Conservation (phyloP, 2,113 vertebrate species). For the Speoplatyrhinus poulsoni region DNA sequence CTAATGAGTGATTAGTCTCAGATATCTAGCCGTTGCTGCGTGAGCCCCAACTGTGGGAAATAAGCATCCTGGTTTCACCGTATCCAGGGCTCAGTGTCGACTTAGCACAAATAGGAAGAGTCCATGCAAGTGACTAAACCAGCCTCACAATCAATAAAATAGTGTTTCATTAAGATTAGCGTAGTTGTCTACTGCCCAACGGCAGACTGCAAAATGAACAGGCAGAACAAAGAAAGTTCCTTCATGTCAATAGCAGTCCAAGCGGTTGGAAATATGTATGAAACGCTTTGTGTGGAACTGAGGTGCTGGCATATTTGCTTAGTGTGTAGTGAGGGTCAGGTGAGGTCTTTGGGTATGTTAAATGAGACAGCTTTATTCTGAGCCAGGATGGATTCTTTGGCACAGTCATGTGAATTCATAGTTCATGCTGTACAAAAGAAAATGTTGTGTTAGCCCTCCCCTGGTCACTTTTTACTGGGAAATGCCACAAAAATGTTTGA, state of each 20-base stretch:
- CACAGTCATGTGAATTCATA: conserved; percentile 12
- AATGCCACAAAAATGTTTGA: no score
- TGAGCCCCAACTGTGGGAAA: conserved; percentile 76
- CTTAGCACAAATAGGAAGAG: conserved; percentile 60
- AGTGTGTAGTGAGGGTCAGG: conserved; percentile 3
- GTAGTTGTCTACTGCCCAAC: conserved; percentile 23
- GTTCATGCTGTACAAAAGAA: background rate
- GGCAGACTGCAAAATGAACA: conserved; percentile 21
- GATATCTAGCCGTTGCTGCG: conserved; percentile 72
- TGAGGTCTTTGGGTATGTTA: conserved; percentile 18
- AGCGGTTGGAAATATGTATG: conserved; percentile 30
- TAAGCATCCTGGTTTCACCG: conserved; percentile 63
- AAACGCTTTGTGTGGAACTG: conserved; percentile 24
- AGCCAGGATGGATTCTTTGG: conserved; percentile 14
- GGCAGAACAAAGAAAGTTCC: conserved; percentile 19
- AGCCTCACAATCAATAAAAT: conserved; percentile 47
- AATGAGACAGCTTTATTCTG: background rate
- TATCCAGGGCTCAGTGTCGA: conserved; percentile 73
- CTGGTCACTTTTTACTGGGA: background rate
- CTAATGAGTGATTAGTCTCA: conserved; percentile 83
- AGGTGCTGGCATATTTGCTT: conserved; percentile 4
- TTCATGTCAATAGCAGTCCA: background rate
- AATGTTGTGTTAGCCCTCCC: background rate
- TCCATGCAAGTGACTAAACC: conserved; percentile 38
- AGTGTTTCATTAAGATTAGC: conserved; percentile 56